Evolutionary conservation across 2,113 vertebrate species (phyloP), one percentile per base, ranked within the genome.

Genomic region (Loxodonta africana): DNA sequence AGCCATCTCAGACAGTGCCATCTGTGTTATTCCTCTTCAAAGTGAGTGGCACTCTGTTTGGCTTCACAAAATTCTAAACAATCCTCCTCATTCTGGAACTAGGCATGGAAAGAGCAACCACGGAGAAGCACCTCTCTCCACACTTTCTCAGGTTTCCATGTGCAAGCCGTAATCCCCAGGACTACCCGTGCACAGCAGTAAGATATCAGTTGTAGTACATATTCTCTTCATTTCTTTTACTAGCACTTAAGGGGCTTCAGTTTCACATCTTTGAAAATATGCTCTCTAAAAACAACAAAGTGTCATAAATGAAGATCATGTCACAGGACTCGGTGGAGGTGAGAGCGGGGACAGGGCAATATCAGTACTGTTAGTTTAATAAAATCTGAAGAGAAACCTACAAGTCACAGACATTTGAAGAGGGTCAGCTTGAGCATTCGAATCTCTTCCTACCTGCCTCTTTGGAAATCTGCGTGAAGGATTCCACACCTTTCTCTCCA

Each of bases 401-500:
- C 1, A 51, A 88, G 25, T 1, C n/a, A 85, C 46, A 90, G 60
- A 57, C 33, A 37, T 51, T 17, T 10, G 53, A 80, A 93, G 57
- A 60, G 1, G 3, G 46, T 65, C 81, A 83, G 33, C 74, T 91
- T 88, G n/a, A 90, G 15, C 87, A 81, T 15, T 12, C 33, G 44
- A 28, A 93, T 94, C 7, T 0, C 97, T 69, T 98, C 99, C 99
- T 98, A 99, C 99, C 99, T 98, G 99, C 99, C 98, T 99, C 99
- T 99, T 99, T 99, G 98, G 99, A 99, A 98, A 99, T 99, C 98
- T 99, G 99, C 81, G 99, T 99, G 98, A 99, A 99, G 95, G 99
- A 99, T 97, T 99, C 99, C 76, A 99, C 99, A 86, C 99, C 99
- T 98, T 99, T 99, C 98, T 99, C 99, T 81, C 99, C 99, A 44